A percentile compares a stretch with the other conserved stretches of the same genome.
These are phyloP conservation scores for Monochamus alternatus DNA, from an alignment of 2,888 invertebrate genomes.

Conservation along the genomic window DNA sequence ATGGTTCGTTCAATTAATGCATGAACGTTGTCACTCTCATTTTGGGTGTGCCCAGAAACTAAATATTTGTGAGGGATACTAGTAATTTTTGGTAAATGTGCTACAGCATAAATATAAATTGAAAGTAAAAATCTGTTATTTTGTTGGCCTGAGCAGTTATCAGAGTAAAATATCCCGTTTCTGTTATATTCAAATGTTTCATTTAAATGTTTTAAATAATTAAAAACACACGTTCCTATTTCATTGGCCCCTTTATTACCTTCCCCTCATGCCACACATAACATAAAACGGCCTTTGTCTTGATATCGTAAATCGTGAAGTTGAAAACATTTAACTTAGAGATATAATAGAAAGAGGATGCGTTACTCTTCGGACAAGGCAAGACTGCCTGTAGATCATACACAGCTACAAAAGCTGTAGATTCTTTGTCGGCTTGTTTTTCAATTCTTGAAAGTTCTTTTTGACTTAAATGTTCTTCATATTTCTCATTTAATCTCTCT, in stretches of 20 bases:
- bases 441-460: not conserved
- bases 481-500: not conserved
- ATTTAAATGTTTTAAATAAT: too few species aligned
- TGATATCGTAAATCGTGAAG: slow-evolving; percentile 15
- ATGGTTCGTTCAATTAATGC: slow-evolving; percentile 20
- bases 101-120: slow-evolving; percentile 45
- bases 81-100: slow-evolving; percentile 13
- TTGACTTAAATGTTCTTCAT: not conserved
- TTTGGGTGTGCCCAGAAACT: slow-evolving; percentile 41
- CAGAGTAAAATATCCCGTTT: slow-evolving; percentile 53
- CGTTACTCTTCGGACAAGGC: not conserved
- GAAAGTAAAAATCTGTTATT: slow-evolving; percentile 48
- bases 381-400: not conserved
- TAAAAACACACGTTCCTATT: slow-evolving; percentile 53
- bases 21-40: slow-evolving; percentile 42
- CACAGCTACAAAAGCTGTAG: not conserved
- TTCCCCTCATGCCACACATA: slow-evolving; percentile 64
- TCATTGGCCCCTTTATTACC: slow-evolving; percentile 62
- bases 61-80: slow-evolving; percentile 46
- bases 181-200: too few species aligned
- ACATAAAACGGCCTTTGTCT: slow-evolving; percentile 45
- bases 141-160: slow-evolving; percentile 58
- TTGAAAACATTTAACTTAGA: slow-evolving; percentile 40
- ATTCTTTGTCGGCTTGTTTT: not conserved
- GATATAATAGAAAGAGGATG: slow-evolving; percentile 45